These are phyloP conservation scores for Stenichneumon culpator DNA, from an alignment of 2,888 invertebrate species.

Conservation along the genomic window DNA sequence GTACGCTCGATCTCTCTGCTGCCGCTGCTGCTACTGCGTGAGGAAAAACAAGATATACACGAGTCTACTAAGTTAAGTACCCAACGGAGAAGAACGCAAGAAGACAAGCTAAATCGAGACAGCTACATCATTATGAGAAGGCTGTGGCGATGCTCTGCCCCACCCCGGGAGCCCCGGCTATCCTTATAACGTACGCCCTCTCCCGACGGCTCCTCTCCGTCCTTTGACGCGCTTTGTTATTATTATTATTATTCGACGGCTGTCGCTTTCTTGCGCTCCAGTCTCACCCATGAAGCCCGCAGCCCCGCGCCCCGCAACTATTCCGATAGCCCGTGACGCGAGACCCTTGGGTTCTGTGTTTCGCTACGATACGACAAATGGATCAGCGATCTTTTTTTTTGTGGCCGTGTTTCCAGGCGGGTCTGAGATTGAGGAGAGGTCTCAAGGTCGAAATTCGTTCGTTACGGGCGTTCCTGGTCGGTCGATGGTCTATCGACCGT, in stretches of 20 bases:
- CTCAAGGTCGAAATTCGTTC: background rate
- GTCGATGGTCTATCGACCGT: too few relatives aligned
- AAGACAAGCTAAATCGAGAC: conserved; percentile 77
- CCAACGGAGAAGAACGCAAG: conserved; percentile 72
- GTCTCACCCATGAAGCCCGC: conserved; percentile 39
- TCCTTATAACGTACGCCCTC: conserved; percentile 40
- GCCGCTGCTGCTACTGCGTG: conserved; percentile 65
- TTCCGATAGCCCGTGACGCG: conserved; percentile 67
- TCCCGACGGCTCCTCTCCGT: conserved; percentile 50
- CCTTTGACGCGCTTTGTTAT: conserved; percentile 31
- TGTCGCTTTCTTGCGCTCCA: conserved; percentile 11
- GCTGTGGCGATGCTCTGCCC: conserved; percentile 65
- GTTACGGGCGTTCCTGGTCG: background rate
- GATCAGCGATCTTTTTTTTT: conserved; percentile 30
- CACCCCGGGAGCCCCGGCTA: conserved; percentile 33
- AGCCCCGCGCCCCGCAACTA: conserved; percentile 33
- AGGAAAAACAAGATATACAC: conserved; percentile 72
- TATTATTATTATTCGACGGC: conserved; percentile 1
- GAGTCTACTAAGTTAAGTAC: conserved; percentile 72
- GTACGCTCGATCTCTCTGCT: conserved; percentile 13
- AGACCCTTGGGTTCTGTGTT: conserved; percentile 57
- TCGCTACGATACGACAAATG: background rate
- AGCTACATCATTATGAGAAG: conserved; percentile 77
- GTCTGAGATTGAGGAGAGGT: too few relatives aligned
- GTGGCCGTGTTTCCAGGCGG: too few relatives aligned